Evolutionary conservation across 2,888 invertebrate genomes (phyloP).

Genomic region (Nomada ferruginata): DNA sequence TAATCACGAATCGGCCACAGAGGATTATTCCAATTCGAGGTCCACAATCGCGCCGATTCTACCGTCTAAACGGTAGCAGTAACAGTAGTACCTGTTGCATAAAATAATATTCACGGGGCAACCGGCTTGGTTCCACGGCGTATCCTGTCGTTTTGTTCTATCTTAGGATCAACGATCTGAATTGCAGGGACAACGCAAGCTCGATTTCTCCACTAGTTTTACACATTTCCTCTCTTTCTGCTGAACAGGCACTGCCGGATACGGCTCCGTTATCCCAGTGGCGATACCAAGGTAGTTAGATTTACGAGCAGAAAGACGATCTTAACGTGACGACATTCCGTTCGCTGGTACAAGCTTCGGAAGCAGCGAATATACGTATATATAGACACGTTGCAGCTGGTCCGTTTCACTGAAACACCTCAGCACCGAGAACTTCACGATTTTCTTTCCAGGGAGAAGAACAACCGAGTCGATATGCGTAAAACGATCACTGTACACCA

Average conservation of each 20-base stretch:
- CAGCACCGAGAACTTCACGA: not conserved
- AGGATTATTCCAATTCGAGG: constrained; percentile 23
- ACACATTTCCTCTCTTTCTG: constrained; percentile 30
- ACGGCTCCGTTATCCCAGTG: constrained; percentile 40
- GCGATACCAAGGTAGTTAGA: constrained; percentile 2
- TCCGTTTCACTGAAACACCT: constrained; percentile 2
- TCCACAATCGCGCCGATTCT: not conserved
- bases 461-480: not conserved
- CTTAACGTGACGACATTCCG: constrained; percentile 27
- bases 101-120: constrained; percentile 1
- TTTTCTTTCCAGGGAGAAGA: not conserved
- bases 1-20: constrained; percentile 6
- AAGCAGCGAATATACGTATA: not conserved
- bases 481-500: not conserved
- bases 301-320: constrained; percentile 19
- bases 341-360: not conserved
- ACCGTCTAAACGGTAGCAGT: constrained; percentile 1
- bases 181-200: not conserved
- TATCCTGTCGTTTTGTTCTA: not conserved
- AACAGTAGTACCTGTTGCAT: constrained; percentile 12
- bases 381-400: not conserved
- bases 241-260: constrained; percentile 34
- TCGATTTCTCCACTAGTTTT: constrained; percentile 17
- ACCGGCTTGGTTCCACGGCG: not conserved
- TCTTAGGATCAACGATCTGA: constrained; percentile 19